These are phyloP conservation scores for Diuraphis noxia DNA, from an alignment of 1,140 invertebrate species.

Conservation along the genomic window DNA sequence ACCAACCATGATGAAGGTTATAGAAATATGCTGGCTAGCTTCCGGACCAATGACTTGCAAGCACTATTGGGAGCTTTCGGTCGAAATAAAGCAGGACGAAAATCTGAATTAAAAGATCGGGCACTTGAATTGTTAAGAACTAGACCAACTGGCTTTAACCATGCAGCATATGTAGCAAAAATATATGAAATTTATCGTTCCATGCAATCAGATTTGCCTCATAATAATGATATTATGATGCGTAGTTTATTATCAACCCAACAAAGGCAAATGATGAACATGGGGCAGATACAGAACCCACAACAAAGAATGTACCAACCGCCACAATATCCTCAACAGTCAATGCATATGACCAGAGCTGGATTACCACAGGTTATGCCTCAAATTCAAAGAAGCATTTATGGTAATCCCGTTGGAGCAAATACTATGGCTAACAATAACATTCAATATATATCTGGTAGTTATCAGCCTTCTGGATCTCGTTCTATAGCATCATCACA, in stretches of 20 bases:
- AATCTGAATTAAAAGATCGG: conserved; percentile 80
- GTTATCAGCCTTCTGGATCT: not conserved
- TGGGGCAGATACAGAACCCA: not conserved
- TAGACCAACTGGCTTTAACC: conserved; percentile 63
- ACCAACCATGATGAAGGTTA: not conserved
- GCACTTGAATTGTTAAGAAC: conserved; percentile 76
- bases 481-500: conserved; percentile 51
- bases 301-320: conserved; percentile 2
- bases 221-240: not conserved
- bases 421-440: not conserved
- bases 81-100: conserved; percentile 82
- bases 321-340: not conserved
- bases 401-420: not conserved
- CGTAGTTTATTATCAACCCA: not conserved
- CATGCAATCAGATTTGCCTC: not conserved
- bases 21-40: conserved; percentile 74
- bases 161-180: conserved; percentile 20
- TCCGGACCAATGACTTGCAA: conserved; percentile 83
- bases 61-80: conserved; percentile 82
- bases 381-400: conserved; percentile 20
- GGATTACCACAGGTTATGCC: conserved; percentile 25
- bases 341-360: conserved; percentile 25
- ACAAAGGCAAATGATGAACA: not conserved
- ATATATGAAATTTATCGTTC: conserved; percentile 37
- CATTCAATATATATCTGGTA: not conserved